Base-by-base conservation (phyloP, 2,797 vertebrate species). In the Anguilla obscura region DNA sequence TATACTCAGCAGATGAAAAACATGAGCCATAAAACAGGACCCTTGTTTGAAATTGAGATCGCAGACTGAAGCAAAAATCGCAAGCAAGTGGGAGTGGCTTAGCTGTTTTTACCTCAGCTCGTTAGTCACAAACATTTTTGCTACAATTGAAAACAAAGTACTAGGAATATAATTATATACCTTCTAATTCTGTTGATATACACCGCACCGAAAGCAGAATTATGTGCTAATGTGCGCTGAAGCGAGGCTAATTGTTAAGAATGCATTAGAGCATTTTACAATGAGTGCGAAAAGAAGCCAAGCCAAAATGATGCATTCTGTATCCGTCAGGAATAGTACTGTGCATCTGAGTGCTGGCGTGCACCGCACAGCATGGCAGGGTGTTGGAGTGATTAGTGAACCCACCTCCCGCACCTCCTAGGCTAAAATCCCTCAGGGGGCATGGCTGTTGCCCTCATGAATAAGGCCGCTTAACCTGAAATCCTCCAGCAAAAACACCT, bases 21-120 rank as follows among this genome's bases (percentile, higher is more conserved):
- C 93, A 94, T 27, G 90, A 89, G 91, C 91, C 91, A 86, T 69
- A 54, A 90, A 92, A 91, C 12, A 36, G 56, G 89, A 86, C 82
- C 85, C 69, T 54, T 90, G 92, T 92, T 92, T 92, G 90, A 90
- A 94, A 95, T 93, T 93, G 88, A 86, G 92, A 91, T 93, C 86
- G 33, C 27, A 76, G 74, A 40, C 74, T 3, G 10, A 76, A 16
- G 74, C 36, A 18, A 3, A 45, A 16, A 76, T 14, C 18, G n/a
- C 27, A 33, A 14, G 12, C 7, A 71, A 12, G 27, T 71, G 2
- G 8, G 69, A 71, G 27, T 3, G 7, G n/a, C 69, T 71, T 30
- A 1, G 10, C 69, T 71, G 69, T 71, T 71, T 71, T 71, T 30
- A 69, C 21, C 63, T n/a, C 63, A 24, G 63, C n/a, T 66, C n/a